A percentile compares a stretch with the other conserved stretches of the same genome.
These are phyloP conservation scores for Cataglyphis altisquamis DNA, from an alignment of 2,888 invertebrate species.

Conservation along the genomic window DNA sequence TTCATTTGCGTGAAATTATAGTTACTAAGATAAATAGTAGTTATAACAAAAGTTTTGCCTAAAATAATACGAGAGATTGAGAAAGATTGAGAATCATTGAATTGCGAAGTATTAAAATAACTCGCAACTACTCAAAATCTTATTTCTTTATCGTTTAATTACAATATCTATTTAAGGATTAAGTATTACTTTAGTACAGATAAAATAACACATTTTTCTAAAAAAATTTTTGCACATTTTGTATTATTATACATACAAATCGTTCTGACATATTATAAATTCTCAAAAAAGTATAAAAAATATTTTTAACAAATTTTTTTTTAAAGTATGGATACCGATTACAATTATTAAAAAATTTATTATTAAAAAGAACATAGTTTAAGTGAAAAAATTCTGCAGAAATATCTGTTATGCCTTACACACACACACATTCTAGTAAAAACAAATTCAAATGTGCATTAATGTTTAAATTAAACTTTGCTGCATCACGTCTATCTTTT, in stretches of 20 bases:
- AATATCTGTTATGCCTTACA: not conserved
- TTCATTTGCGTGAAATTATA: slow-evolving; percentile 35
- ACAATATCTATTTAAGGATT: slow-evolving; percentile 6
- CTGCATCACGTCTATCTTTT: slow-evolving; percentile 32
- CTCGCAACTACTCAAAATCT: slow-evolving; percentile 3
- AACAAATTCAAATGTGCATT: not conserved
- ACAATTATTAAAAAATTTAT: not conserved
- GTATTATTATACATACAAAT: not conserved
- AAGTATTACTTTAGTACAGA: not conserved
- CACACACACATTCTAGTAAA: not conserved
- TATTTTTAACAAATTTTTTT: not conserved
- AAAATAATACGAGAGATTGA: slow-evolving; percentile 29
- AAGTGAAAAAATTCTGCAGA: not conserved
- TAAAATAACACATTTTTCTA: not conserved
- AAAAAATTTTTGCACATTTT: not conserved
- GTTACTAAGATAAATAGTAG: slow-evolving; percentile 28
- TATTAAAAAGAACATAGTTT: not conserved
- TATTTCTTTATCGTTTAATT: slow-evolving; percentile 10
- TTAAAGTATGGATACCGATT: not conserved
- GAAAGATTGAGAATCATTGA: slow-evolving; percentile 21
- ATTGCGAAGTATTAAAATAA: slow-evolving; percentile 9
- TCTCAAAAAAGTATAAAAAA: not conserved
- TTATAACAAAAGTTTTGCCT: slow-evolving; percentile 39
- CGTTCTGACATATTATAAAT: not conserved
- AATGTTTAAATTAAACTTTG: slow-evolving; percentile 23